Conservation (phyloP, 2,888 invertebrate genomes). For the Hipparchia sbordonii region DNA sequence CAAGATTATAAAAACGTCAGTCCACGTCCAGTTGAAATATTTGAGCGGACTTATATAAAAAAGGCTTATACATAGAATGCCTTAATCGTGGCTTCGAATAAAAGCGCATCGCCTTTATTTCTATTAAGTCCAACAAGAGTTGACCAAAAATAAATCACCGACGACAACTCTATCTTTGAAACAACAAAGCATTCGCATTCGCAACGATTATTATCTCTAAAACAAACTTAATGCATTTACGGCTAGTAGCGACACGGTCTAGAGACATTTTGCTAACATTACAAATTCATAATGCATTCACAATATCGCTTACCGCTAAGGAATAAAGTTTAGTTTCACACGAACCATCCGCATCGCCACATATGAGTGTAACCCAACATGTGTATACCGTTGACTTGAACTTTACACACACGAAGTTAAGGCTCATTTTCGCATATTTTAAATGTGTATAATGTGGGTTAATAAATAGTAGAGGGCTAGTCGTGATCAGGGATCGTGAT, state of each 20-base stretch:
- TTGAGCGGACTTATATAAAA: background rate
- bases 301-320: constrained; percentile 45
- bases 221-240: constrained; percentile 82
- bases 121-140: constrained; percentile 71
- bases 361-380: constrained; percentile 42
- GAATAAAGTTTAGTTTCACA: constrained; percentile 54
- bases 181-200: constrained; percentile 73
- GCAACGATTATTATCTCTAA: constrained; percentile 81
- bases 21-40: background rate
- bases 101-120: constrained; percentile 56
- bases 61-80: background rate
- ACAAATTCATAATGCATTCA: constrained; percentile 49
- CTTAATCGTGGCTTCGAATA: constrained; percentile 39
- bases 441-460: constrained; percentile 47
- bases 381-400: constrained; percentile 43
- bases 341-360: constrained; percentile 18
- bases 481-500: constrained; percentile 82
- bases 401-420: constrained; percentile 48
- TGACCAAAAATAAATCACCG: constrained; percentile 79
- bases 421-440: constrained; percentile 50
- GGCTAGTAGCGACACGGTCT: constrained; percentile 81
- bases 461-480: constrained; percentile 72
- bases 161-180: constrained; percentile 80
- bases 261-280: constrained; percentile 71
- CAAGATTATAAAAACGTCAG: background rate